Base-by-base conservation (phyloP, 2,888 invertebrate species). In the Penaeus monodon region DNA sequence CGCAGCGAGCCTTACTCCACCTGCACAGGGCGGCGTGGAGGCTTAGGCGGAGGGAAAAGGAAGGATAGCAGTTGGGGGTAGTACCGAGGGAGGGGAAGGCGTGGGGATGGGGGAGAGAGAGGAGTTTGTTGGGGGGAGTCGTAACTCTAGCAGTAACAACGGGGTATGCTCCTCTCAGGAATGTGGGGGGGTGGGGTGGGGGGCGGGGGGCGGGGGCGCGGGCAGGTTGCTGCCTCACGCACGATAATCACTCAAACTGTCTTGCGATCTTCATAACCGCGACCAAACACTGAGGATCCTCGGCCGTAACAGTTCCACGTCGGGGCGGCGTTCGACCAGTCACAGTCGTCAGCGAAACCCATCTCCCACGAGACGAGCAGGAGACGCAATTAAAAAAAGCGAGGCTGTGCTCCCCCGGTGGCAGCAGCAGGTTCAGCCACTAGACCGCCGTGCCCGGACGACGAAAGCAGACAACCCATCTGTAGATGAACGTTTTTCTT, bases 91-190 rank as follows among this genome's bases (percentile, higher is more conserved):
- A 20, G 76, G 33, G 49, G 20, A 44, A 49, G 76, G 22, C 22
- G 44, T 22, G 76, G 38, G 57, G 57, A 8, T 14, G 17, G 57
- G 57, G 57, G 57, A 57, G 57, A 57, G 57, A 57, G 57, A 57
- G 57, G 57, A 57, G 57, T 57, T 44, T 57, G 57, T 57, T n/a
- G 33, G 70, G 76, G 77, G 83, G 74, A 76, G 83, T 83, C 81
- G 81, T 82, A 84, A 84, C 77, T 76, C 77, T 77, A 84, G 77
- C 78, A 84, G 84, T 85, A 79, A 79, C 79, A 85, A 85, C 78
- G 79, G 70, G 79, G 79, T 85, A 85, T 85, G 85, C 85, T 85
- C 79, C 79, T 85, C 85, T 85, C 63, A 57, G 85, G 85, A 85
- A 85, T 85, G 85, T 85, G 44, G 85, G 74, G 64, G 76, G 70